Evolutionary conservation across 2,888 invertebrate genomes (phyloP), one percentile per base, ranked within the genome.

Genomic region (Periphyllus acericola): DNA sequence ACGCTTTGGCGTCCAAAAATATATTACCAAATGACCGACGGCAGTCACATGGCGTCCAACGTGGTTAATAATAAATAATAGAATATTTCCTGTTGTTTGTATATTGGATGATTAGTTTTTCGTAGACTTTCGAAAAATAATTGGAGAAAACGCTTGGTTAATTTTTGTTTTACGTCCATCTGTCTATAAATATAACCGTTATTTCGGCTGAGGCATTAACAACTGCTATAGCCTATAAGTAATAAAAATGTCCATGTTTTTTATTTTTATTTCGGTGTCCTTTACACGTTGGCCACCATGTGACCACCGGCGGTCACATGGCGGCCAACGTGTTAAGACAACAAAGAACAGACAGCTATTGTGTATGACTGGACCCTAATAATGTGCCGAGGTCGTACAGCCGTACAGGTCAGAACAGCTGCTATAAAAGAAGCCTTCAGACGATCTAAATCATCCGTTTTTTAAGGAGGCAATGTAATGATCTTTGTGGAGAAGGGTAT

Each of bases 321-420:
- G n/a, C n/a, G n/a, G n/a, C n/a, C n/a, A n/a, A n/a, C n/a, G n/a
- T n/a, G n/a, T n/a, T 80, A 87, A 87, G 72, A 87, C 86, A 74
- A 80, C 86, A 72, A 87, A 72, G 86, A 87, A 32, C 80, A 34
- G 74, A 87, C 86, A 25, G 60, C n/a, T 52, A 80, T 81, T 80
- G 86, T 79, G 80, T 86, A 85, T 36, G 85, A 78, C 78, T 72
- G 78, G 78, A 74, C 80, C 80, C 80, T 87, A 87, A 87, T 80
- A 87, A 87, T 74, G 72, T 80, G 80, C 80, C 86, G 86, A 87
- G 86, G 86, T 87, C 86, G n/a, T 72, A 74, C 32, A 80, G 86
- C 81, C 86, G n/a, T 72, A 74, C 32, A 80, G 86, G 86, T 87
- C 86, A 80, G 80, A 80, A 74, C 80, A 87, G 86, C 72, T 81